Conservation (phyloP, 1,140 invertebrate species). For the Hestina assimilis region DNA sequence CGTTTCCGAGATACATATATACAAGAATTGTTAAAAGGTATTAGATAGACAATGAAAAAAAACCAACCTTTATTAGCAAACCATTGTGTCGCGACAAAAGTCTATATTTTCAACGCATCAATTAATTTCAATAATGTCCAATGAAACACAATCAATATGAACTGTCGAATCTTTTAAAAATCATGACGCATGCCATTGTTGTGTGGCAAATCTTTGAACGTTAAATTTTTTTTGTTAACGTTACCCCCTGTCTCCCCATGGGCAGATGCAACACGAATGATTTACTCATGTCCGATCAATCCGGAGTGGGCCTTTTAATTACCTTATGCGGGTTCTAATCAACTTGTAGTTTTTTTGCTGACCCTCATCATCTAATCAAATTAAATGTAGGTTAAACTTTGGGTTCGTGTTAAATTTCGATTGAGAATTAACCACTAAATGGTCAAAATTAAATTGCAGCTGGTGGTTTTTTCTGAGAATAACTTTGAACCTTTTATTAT, state of each 20-base stretch:
- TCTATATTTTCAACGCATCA: too few relatives aligned
- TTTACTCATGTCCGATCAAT: slow-evolving; percentile 18
- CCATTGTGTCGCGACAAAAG: too few relatives aligned
- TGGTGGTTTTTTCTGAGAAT: too few relatives aligned
- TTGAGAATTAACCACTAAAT: too few relatives aligned
- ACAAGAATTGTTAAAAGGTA: too few relatives aligned
- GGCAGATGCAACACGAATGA: slow-evolving; percentile 18
- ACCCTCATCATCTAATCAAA: slow-evolving; percentile 4
- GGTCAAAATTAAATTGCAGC: too few relatives aligned
- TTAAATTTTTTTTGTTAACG: background rate
- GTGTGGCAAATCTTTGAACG: background rate
- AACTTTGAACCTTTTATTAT: too few relatives aligned
- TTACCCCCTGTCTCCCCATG: background rate
- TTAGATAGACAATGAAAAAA: too few relatives aligned
- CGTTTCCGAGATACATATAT: too few relatives aligned
- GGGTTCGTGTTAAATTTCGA: background rate
- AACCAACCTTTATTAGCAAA: too few relatives aligned
- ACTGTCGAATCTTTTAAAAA: background rate
- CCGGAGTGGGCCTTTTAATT: slow-evolving; percentile 19
- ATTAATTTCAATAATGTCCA: background rate
- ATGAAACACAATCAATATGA: background rate
- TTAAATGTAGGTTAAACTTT: background rate
- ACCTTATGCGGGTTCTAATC: slow-evolving; percentile 21
- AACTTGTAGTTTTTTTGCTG: slow-evolving; percentile 11
- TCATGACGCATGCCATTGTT: background rate